These are phyloP conservation scores for Auanema sp. DNA, from an alignment of 2,888 invertebrate genomes.

Conservation along the genomic window DNA sequence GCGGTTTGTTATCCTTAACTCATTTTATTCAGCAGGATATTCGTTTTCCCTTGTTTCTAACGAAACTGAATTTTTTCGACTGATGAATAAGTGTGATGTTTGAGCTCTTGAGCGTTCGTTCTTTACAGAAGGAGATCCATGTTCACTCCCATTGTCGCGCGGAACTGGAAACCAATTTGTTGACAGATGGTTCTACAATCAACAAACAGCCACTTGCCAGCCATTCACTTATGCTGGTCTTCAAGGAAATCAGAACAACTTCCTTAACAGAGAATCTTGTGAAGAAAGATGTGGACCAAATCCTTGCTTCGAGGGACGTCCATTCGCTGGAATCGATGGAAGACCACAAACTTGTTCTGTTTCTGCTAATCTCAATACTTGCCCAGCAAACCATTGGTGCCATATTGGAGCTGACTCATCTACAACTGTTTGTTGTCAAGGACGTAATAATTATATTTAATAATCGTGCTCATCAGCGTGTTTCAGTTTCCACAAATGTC, in stretches of 20 bases:
- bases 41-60: not conserved
- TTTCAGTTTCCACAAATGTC: constrained; percentile 52
- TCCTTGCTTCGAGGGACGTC: constrained; percentile 56
- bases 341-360: constrained; percentile 59
- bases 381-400: constrained; percentile 62
- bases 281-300: constrained; percentile 55
- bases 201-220: constrained; percentile 50
- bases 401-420: constrained; percentile 57
- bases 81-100: not conserved
- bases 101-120: not conserved
- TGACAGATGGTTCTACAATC: constrained; percentile 58
- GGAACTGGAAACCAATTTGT: constrained; percentile 50
- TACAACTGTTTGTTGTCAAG: constrained; percentile 63
- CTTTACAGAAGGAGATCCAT: constrained; percentile 46
- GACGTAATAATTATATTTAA: constrained; percentile 28
- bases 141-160: constrained; percentile 42
- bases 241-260: constrained; percentile 62
- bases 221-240: constrained; percentile 59
- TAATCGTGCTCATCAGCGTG: not conserved
- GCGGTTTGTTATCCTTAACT: constrained; percentile 27
- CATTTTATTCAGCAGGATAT: not conserved
- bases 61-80: not conserved
- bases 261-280: constrained; percentile 52
- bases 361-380: constrained; percentile 56
- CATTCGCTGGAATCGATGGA: constrained; percentile 59